These are phyloP conservation scores for Leucoraja erinaceus DNA, from an alignment of 2,113 vertebrate species.

Conservation along the genomic window DNA sequence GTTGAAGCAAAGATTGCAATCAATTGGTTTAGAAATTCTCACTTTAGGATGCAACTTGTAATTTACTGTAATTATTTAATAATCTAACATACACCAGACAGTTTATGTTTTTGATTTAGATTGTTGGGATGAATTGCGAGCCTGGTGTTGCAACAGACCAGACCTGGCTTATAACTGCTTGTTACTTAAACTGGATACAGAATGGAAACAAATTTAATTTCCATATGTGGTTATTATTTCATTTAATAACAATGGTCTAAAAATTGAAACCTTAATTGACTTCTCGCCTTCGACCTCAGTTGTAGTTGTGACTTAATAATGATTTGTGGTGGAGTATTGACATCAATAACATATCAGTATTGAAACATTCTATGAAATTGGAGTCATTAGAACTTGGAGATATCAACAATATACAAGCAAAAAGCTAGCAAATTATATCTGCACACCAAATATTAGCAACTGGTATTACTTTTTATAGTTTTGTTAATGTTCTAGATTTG, in stretches of 20 bases:
- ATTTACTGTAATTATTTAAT: neutral
- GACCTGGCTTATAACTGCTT: neutral
- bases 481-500: constrained; percentile 11
- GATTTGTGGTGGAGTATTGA: neutral
- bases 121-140: neutral
- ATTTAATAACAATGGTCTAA: neutral
- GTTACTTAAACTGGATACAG: neutral
- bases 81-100: neutral
- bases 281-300: neutral
- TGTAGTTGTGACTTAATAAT: neutral
- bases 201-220: neutral
- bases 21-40: neutral
- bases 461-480: neutral
- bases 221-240: neutral
- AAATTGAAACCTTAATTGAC: neutral
- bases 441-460: neutral
- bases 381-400: neutral
- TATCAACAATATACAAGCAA: neutral
- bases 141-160: neutral
- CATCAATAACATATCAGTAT: neutral
- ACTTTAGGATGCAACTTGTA: neutral
- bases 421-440: neutral
- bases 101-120: constrained; percentile 15
- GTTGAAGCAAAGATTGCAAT: constrained; percentile 5
- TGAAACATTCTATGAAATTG: constrained; percentile 8